Percentiles rank a stretch among this genome's conserved stretches.
Conservation (phyloP, 2,888 invertebrate species). For the Hirtodrosophila duncani region DNA sequence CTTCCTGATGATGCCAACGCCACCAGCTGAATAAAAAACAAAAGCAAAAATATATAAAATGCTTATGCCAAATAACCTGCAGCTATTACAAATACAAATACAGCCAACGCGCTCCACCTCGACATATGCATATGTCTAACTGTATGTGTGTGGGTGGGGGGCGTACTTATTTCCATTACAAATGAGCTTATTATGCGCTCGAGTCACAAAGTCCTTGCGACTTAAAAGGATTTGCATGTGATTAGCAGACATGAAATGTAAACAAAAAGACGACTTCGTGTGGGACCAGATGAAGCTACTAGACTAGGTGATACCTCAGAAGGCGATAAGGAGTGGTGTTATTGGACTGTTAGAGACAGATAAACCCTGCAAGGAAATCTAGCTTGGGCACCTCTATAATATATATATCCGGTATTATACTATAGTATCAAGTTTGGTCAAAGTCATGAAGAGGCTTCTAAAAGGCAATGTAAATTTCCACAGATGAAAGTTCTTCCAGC, state of each 20-base stretch:
- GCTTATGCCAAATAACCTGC: conserved; percentile 66
- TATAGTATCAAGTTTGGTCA: too few species aligned
- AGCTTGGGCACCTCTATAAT: too few species aligned
- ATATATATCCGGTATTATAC: too few species aligned
- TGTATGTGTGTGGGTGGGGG: conserved; percentile 5
- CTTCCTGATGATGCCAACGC: conserved; percentile 36
- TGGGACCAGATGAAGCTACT: conserved; percentile 56
- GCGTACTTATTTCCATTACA: conserved; percentile 60
- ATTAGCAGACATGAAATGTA: conserved; percentile 67
- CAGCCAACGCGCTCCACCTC: conserved; percentile 5
- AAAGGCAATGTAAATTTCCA: too few species aligned
- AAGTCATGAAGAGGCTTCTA: too few species aligned
- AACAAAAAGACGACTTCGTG: conserved; percentile 63
- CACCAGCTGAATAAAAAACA: too few species aligned
- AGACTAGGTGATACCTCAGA: too few species aligned
- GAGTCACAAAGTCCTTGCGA: conserved; percentile 71
- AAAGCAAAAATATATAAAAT: conserved; percentile 42
- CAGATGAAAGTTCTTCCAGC: too few species aligned
- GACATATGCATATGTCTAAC: neutral
- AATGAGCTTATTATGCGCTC: conserved; percentile 72
- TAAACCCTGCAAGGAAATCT: too few species aligned
- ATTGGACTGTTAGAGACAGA: too few species aligned
- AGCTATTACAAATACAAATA: conserved; percentile 60
- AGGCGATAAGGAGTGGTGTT: too few species aligned
- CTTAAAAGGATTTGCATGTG: conserved; percentile 73